These are phyloP conservation scores for Simalia tracyae DNA, from an alignment of 2,797 vertebrate species.

Conservation along the genomic window DNA sequence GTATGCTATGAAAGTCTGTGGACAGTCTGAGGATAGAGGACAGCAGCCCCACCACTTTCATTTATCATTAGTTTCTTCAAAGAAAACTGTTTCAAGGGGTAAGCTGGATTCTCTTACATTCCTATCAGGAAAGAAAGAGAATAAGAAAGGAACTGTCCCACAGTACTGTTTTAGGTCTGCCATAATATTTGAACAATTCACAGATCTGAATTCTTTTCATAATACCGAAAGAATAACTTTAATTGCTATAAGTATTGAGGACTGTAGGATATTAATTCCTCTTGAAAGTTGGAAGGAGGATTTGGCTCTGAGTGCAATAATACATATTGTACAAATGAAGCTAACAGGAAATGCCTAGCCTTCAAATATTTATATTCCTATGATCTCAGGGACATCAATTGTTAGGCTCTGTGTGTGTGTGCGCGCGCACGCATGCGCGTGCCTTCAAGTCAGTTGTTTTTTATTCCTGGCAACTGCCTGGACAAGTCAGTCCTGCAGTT, in stretches of 20 bases:
- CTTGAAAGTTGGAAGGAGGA: background rate
- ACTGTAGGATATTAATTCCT: background rate
- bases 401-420: background rate
- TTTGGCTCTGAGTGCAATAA: background rate
- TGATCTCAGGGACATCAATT: background rate
- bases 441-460: too few relatives aligned
- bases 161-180: background rate
- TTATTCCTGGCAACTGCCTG: background rate
- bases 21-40: background rate
- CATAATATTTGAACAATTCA: background rate
- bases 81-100: background rate
- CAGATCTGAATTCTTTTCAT: background rate
- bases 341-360: background rate
- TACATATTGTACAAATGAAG: background rate
- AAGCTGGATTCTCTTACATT: background rate
- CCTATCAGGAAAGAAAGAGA: too few relatives aligned
- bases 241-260: background rate
- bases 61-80: background rate
- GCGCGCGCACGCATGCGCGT: rapidly evolving
- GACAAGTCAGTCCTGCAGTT: background rate
- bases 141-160: background rate
- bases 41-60: background rate
- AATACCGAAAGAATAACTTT: background rate
- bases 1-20: background rate
- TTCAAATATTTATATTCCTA: background rate